phyloP scores from a whole-genome alignment of 2,797 vertebrate species.

The Anguilla obscura region DNA sequence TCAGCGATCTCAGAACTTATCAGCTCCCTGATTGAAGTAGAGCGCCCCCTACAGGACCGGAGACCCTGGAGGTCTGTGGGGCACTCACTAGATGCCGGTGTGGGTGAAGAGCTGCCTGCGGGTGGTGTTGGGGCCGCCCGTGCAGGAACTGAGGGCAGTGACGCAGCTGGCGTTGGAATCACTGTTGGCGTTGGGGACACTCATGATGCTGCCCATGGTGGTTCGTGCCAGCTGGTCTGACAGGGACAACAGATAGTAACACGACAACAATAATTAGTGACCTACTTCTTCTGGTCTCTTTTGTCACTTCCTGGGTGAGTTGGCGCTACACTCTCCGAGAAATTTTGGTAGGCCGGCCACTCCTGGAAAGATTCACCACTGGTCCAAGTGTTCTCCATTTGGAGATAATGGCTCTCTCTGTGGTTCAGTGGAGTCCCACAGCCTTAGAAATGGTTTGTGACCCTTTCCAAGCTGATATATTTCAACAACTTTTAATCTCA shows the following conservation, averaged over 20 bases:
- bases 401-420: too few species aligned
- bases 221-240: slow-evolving; percentile 57
- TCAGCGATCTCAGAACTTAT: neutral
- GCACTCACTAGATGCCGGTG: slow-evolving; percentile 71
- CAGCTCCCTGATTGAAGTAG: too few species aligned
- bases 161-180: slow-evolving; percentile 74
- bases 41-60: neutral
- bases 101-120: slow-evolving; percentile 74
- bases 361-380: too few species aligned
- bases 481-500: too few species aligned
- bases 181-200: slow-evolving; percentile 57
- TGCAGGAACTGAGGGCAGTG: slow-evolving; percentile 72
- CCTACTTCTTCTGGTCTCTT: too few species aligned
- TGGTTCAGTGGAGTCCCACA: too few species aligned
- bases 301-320: too few species aligned
- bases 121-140: slow-evolving; percentile 48
- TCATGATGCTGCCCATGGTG: slow-evolving; percentile 70
- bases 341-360: too few species aligned
- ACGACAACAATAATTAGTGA: neutral
- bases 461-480: too few species aligned
- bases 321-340: too few species aligned
- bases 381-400: too few species aligned
- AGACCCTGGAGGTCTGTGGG: neutral
- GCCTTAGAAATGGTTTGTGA: too few species aligned
- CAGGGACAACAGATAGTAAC: neutral